Evolutionary conservation across 2,113 vertebrate genomes (phyloP).

Genomic region (Macheiramphus alcinus): DNA sequence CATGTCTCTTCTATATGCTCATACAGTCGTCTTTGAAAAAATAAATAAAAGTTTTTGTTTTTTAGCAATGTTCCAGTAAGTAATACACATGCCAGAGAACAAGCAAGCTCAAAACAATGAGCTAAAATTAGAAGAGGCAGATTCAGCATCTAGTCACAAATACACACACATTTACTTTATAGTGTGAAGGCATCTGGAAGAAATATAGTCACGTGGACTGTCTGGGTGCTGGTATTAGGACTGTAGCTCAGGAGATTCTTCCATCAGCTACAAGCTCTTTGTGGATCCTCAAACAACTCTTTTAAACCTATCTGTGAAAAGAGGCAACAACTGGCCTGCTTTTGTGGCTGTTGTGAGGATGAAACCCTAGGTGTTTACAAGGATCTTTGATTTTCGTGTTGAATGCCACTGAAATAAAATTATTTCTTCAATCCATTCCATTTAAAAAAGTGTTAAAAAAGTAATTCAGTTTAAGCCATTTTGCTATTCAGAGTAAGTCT

Average conservation of each 20-base stretch:
- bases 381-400: not conserved
- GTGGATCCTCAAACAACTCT: not conserved
- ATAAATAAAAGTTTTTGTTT: slow-evolving; percentile 66
- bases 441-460: not conserved
- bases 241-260: slow-evolving; percentile 11
- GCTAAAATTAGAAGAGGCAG: slow-evolving; percentile 45
- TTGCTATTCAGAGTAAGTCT: not conserved
- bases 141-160: slow-evolving; percentile 49
- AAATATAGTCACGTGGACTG: slow-evolving; percentile 44
- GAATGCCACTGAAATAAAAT: not conserved
- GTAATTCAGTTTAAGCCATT: not conserved
- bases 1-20: slow-evolving; percentile 67
- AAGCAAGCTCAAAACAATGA: slow-evolving; percentile 42
- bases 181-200: slow-evolving; percentile 51
- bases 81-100: slow-evolving; percentile 30
- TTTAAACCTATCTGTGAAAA: not conserved
- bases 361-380: not conserved
- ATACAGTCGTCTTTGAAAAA: slow-evolving; percentile 63
- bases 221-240: not conserved
- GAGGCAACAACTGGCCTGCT: not conserved
- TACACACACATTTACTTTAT: slow-evolving; percentile 17
- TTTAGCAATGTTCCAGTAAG: slow-evolving; percentile 63
- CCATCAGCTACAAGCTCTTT: not conserved
- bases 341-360: not conserved
- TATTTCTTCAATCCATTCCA: not conserved